Percentiles rank a stretch among this genome's conserved stretches.
Conservation (phyloP, 2,888 invertebrate genomes). For the Tromatobia lineatoria region DNA sequence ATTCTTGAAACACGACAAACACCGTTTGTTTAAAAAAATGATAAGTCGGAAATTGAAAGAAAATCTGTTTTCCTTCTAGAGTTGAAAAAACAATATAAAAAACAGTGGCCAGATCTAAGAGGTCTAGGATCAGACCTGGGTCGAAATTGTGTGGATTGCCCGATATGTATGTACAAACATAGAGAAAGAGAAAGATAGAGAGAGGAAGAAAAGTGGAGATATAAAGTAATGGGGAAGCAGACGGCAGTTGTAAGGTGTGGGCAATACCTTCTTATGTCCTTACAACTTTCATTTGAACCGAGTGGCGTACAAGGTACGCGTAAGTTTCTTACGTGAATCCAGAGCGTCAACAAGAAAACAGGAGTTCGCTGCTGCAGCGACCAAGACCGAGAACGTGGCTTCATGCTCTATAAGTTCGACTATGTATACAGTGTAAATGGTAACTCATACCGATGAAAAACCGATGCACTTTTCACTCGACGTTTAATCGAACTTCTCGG, state of each 20-base stretch:
- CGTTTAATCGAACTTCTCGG: neutral
- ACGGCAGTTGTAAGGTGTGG: slow-evolving; percentile 6
- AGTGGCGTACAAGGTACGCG: slow-evolving; percentile 12
- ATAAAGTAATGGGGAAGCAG: slow-evolving; percentile 23
- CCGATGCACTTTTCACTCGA: slow-evolving; percentile 13
- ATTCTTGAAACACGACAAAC: no score
- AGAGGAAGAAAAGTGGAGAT: slow-evolving; percentile 53
- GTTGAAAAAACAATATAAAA: no score
- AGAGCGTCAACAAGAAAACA: slow-evolving; percentile 38
- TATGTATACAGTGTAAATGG: neutral
- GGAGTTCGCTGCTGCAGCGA: neutral
- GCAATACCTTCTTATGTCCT: slow-evolving; percentile 59
- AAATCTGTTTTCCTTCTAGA: no score
- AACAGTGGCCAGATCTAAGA: no score
- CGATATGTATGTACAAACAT: slow-evolving; percentile 3
- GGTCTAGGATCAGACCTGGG: no score
- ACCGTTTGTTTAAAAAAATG: no score
- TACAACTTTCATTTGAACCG: slow-evolving; percentile 62
- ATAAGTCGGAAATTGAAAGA: no score
- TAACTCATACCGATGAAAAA: slow-evolving; percentile 17
- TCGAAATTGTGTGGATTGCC: no score
- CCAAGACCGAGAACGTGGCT: slow-evolving; percentile 14
- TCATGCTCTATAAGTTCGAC: neutral
- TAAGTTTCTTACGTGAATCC: slow-evolving; percentile 49
- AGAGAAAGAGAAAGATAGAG: slow-evolving; percentile 34